Evolutionary conservation across 1,140 invertebrate species (phyloP).

Genomic region (Danaus plexippus): DNA sequence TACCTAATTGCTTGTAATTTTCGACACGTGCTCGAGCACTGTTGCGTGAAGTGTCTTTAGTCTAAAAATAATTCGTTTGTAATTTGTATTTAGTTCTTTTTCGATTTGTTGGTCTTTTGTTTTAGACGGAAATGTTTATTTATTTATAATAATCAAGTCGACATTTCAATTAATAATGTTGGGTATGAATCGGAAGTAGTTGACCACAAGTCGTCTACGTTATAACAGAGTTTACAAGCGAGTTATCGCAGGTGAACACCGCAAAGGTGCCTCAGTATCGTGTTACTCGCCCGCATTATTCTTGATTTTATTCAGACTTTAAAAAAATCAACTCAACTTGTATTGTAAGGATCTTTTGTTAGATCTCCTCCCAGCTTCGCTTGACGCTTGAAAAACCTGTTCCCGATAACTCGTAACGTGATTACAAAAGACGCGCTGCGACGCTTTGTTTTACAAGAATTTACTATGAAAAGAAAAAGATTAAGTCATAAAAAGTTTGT

Average conservation of each 20-base stretch:
- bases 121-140: no score
- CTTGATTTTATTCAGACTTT: constrained; percentile 38
- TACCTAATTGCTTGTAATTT: constrained; percentile 24
- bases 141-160: no score
- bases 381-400: constrained; percentile 39
- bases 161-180: no score
- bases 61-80: constrained; percentile 11
- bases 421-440: constrained; percentile 31
- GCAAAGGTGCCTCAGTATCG: constrained; percentile 29
- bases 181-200: constrained; percentile 16
- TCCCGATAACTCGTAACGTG: constrained; percentile 39
- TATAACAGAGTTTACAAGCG: constrained; percentile 5
- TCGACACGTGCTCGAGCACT: constrained; percentile 18
- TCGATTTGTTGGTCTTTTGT: no score
- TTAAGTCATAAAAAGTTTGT: no score
- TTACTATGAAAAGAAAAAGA: no score
- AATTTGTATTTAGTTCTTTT: neutral
- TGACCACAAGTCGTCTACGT: constrained; percentile 19
- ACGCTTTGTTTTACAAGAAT: no score
- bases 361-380: constrained; percentile 31
- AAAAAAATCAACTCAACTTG: constrained; percentile 38
- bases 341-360: constrained; percentile 34
- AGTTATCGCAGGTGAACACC: constrained; percentile 8
- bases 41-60: constrained; percentile 14
- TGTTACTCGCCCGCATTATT: constrained; percentile 45